Evolutionary conservation across 1,140 invertebrate species (phyloP).

Genomic region (Tigriopus japonicus): DNA sequence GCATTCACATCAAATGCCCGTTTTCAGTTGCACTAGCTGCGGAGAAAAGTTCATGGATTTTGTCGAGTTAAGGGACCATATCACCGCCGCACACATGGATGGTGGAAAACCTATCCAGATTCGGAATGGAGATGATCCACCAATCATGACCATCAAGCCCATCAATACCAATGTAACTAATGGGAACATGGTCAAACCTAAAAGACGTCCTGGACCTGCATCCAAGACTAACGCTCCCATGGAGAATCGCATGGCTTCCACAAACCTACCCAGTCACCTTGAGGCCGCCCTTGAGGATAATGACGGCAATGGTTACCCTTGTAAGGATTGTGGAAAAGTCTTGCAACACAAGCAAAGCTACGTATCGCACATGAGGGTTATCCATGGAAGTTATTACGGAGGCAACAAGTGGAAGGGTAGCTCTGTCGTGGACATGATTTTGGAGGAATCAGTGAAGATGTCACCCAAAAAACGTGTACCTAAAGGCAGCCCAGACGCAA

Average conservation of each 20-base stretch:
- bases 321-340: slow-evolving; percentile 1
- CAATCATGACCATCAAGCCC: not conserved
- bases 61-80: slow-evolving; percentile 1
- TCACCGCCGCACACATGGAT: not conserved
- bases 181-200: not conserved
- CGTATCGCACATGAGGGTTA: not conserved
- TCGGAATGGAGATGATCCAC: too few relatives aligned
- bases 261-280: not conserved
- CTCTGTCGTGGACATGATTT: not conserved
- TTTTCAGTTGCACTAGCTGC: not conserved
- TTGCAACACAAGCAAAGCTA: slow-evolving; percentile 2
- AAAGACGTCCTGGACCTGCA: slow-evolving; percentile 7
- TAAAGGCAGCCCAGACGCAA: too few relatives aligned
- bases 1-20: not conserved
- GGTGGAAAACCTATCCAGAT: too few relatives aligned
- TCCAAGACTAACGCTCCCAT: slow-evolving; percentile 5
- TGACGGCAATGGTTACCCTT: not conserved
- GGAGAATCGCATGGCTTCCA: not conserved
- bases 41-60: slow-evolving; percentile 6
- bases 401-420: slow-evolving; percentile 4
- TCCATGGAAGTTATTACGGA: slow-evolving; percentile 1
- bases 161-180: not conserved
- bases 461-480: too few relatives aligned
- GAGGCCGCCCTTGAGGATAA: not conserved
- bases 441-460: not conserved